Conservation (phyloP, 2,113 vertebrate genomes). For the Nematolebias whitei region DNA sequence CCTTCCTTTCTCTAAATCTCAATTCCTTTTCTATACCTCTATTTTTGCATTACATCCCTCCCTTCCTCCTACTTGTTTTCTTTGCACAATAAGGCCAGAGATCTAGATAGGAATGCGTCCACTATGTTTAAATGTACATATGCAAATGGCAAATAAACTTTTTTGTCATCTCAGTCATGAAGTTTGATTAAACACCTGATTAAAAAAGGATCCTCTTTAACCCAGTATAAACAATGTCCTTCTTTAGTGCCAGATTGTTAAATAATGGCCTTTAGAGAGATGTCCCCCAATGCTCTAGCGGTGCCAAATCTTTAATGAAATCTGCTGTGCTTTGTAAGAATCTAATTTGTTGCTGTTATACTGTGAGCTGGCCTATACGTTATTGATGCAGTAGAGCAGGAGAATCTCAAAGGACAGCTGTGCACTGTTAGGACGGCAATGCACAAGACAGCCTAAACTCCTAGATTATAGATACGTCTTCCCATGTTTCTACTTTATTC, state of each 20-base stretch:
- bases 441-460: constrained; percentile 11
- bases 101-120: neutral
- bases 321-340: constrained; percentile 33
- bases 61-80: neutral
- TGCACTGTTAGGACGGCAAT: constrained; percentile 11
- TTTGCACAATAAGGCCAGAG: neutral
- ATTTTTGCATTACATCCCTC: neutral
- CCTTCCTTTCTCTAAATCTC: neutral
- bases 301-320: constrained; percentile 46
- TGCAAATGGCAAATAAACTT: neutral
- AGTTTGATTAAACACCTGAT: neutral
- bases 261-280: constrained; percentile 17
- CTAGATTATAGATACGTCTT: neutral
- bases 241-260: constrained; percentile 15
- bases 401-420: constrained; percentile 36
- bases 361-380: constrained; percentile 29
- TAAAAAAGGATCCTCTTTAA: constrained; percentile 3
- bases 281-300: constrained; percentile 3
- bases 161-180: neutral
- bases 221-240: neutral
- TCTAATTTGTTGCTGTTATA: constrained; percentile 57
- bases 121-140: neutral
- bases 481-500: neutral
- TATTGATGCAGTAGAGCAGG: constrained; percentile 48
- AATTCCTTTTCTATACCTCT: neutral